phyloP scores from a whole-genome alignment of 1,140 invertebrate genomes.

The Drosophila kohkoa region DNA sequence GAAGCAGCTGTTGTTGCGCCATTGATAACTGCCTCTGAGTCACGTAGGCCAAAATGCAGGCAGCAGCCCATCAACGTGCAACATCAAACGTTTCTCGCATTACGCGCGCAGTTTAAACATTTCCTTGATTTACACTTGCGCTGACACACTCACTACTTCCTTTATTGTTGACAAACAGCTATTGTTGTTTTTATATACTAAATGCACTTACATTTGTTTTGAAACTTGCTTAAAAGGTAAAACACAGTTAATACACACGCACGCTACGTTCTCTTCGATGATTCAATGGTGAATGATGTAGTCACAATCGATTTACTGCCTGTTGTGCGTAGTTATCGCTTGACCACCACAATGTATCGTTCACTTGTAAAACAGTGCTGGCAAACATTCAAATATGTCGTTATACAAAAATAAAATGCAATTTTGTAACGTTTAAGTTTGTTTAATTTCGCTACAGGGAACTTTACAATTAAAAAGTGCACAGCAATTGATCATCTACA shows the following conservation, averaged over 20 bases:
- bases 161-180: background rate
- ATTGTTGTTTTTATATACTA: background rate
- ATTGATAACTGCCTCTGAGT: conserved; percentile 83
- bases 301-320: background rate
- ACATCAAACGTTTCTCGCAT: conserved; percentile 44
- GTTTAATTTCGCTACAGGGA: background rate
- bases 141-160: conserved; percentile 5
- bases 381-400: background rate
- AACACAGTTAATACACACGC: conserved; percentile 10
- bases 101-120: conserved; percentile 36
- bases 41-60: conserved; percentile 72
- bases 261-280: conserved; percentile 9
- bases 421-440: background rate
- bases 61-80: conserved; percentile 52
- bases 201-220: conserved; percentile 18
- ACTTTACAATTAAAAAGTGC: conserved; percentile 15
- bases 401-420: background rate
- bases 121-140: background rate
- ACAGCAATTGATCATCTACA: conserved; percentile 32
- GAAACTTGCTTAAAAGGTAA: background rate
- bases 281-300: conserved; percentile 4
- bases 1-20: conserved; percentile 71
- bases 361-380: conserved; percentile 12
- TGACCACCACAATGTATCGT: conserved; percentile 24
- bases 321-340: conserved; percentile 5